phyloP scores from a whole-genome alignment of 2,888 invertebrate species.

The Esperia sulphurella region DNA sequence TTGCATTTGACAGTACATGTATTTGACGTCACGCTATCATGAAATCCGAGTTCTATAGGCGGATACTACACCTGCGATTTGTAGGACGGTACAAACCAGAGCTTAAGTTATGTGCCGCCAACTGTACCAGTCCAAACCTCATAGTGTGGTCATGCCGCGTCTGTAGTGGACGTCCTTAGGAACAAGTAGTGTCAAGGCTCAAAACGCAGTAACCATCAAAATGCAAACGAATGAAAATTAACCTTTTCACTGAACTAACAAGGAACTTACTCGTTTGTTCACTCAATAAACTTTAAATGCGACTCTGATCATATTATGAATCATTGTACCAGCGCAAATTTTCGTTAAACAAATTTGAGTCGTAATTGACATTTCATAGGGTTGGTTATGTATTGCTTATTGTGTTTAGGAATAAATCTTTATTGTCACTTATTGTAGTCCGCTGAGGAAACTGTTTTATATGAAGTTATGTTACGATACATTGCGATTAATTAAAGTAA shows the following conservation, averaged over 20 bases:
- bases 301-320: conserved; percentile 29
- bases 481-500: conserved; percentile 48
- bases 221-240: conserved; percentile 15
- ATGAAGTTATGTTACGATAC: conserved; percentile 43
- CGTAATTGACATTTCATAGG: conserved; percentile 26
- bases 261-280: not conserved
- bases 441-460: conserved; percentile 53
- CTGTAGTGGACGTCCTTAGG: conserved; percentile 36
- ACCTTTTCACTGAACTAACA: conserved; percentile 13
- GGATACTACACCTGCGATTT: too few species aligned
- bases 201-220: conserved; percentile 22
- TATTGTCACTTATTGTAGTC: conserved; percentile 49
- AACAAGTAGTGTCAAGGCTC: conserved; percentile 15
- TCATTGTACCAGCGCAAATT: conserved; percentile 38
- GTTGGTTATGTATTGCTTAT: conserved; percentile 21
- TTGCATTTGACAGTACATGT: too few species aligned
- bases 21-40: too few species aligned
- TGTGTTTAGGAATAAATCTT: conserved; percentile 36
- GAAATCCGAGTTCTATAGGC: too few species aligned
- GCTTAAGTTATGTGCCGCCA: too few species aligned
- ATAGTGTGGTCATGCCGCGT: not conserved
- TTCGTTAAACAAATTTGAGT: conserved; percentile 25
- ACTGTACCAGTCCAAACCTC: too few species aligned
- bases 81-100: too few species aligned
- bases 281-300: not conserved